Base-by-base conservation (phyloP, 1,140 invertebrate species). In the Lethrus apterus region DNA sequence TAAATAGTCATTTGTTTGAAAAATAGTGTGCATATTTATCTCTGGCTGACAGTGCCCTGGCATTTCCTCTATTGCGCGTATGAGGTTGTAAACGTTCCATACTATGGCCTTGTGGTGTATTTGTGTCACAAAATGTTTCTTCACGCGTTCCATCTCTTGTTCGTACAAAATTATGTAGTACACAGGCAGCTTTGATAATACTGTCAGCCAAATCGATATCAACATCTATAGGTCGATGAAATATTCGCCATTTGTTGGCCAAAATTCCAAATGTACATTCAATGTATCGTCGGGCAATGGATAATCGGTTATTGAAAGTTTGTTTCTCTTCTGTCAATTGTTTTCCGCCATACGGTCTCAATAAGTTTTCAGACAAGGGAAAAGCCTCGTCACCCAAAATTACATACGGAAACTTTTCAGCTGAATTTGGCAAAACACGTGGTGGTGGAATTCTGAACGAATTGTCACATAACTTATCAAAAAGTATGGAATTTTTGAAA, bases 361-460 rank as follows among this genome's bases (percentile, higher is more conserved):
- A 46, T 18, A 68, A 19, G 46, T 64, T 32, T n/a, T 46, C 31
- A 8, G 19, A 43, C 15, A 64, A 52, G 33, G 48, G 50, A 52
- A 70, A 68, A 14, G 60, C 68, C 50, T 65, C 69, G 54, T 75
- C 71, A 20, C 52, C 62, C 2, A 68, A 53, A 20, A 67, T 55
- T 8, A 64, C 51, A 50, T 48, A 46, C 8, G 60, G 48, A 57
- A 53, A 17, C n/a, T 41, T 42, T 48, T 20, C 48, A 14, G 26
- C 24, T 29, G 42, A 41, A 26, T 45, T 50, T 30, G 23, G 5
- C 31, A 65, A 46, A 29, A 30, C 45, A 24, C 49, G 48, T 26
- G 59, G 47, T 35, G 26, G 9, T 18, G 60, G 59, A 11, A 62
- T 23, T 33, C 49, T 35, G 32, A 57, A 44, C 10, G 26, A 35